A percentile compares a stretch with the other conserved stretches of the same genome.
phyloP scores from a whole-genome alignment of 1,140 invertebrate genomes.

The Acromyrmex heyeri region DNA sequence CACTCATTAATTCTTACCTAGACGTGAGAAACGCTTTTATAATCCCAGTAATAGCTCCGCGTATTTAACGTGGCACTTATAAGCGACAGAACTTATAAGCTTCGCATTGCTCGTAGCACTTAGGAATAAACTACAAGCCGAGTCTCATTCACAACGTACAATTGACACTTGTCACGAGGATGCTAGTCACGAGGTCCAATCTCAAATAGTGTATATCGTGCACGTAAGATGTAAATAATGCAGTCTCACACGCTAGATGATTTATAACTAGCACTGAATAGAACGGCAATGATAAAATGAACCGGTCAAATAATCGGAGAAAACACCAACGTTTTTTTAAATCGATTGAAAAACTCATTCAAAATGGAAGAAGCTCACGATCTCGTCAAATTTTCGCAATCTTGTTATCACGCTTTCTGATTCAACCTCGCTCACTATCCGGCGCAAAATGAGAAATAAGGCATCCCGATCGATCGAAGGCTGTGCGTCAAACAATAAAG shows the following conservation, averaged over 20 bases:
- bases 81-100: slow-evolving; percentile 21
- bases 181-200: slow-evolving; percentile 6
- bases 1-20: slow-evolving; percentile 45
- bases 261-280: slow-evolving; percentile 1
- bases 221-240: slow-evolving; percentile 7
- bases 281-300: neutral
- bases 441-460: slow-evolving; percentile 3
- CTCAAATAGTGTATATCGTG: slow-evolving; percentile 7
- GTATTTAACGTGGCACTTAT: slow-evolving; percentile 32
- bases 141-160: slow-evolving; percentile 68
- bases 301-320: neutral
- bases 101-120: slow-evolving; percentile 26
- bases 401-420: slow-evolving; percentile 30
- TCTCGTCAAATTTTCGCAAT: slow-evolving; percentile 8
- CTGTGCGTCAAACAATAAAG: neutral
- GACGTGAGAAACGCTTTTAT: slow-evolving; percentile 33
- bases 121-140: slow-evolving; percentile 23
- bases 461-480: neutral
- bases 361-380: neutral
- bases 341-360: neutral
- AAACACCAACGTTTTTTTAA: slow-evolving; percentile 7
- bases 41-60: slow-evolving; percentile 57
- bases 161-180: slow-evolving; percentile 69
- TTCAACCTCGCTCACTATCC: neutral
- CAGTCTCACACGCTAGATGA: neutral